Evolutionary conservation across 2,888 invertebrate genomes (phyloP).

Genomic region (Idaea dimidiata): DNA sequence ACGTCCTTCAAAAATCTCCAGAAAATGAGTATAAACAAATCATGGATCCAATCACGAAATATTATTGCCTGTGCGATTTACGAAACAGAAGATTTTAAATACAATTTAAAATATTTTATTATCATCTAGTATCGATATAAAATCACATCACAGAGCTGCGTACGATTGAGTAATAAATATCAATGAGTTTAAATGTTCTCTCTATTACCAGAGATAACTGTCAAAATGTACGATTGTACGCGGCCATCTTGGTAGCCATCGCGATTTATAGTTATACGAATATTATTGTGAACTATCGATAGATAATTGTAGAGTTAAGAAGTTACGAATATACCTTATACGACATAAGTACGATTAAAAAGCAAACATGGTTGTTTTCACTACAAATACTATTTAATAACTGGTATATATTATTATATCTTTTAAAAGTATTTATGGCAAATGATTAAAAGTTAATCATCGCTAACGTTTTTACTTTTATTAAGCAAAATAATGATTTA

Average conservation of each 20-base stretch:
- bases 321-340: constrained; percentile 13
- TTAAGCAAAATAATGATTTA: no score
- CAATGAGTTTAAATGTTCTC: constrained; percentile 78
- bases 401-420: no score
- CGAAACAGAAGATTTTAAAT: not conserved
- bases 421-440: no score
- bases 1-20: no score
- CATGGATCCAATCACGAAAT: no score
- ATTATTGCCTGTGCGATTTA: not conserved
- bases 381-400: no score
- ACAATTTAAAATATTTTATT: constrained; percentile 27
- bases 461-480: no score
- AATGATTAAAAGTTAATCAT: no score
- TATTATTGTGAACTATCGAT: constrained; percentile 67
- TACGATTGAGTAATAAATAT: constrained; percentile 79
- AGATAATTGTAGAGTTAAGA: constrained; percentile 46
- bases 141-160: constrained; percentile 61
- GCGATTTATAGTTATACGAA: constrained; percentile 64
- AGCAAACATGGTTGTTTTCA: no score
- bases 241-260: constrained; percentile 74
- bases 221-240: constrained; percentile 54
- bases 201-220: constrained; percentile 75
- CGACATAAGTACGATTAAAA: no score
- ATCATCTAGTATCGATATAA: constrained; percentile 68
- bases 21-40: no score